These are phyloP conservation scores for Ornithorhynchus anatinus DNA, from an alignment of 2,113 vertebrate genomes.

Conservation along the genomic window DNA sequence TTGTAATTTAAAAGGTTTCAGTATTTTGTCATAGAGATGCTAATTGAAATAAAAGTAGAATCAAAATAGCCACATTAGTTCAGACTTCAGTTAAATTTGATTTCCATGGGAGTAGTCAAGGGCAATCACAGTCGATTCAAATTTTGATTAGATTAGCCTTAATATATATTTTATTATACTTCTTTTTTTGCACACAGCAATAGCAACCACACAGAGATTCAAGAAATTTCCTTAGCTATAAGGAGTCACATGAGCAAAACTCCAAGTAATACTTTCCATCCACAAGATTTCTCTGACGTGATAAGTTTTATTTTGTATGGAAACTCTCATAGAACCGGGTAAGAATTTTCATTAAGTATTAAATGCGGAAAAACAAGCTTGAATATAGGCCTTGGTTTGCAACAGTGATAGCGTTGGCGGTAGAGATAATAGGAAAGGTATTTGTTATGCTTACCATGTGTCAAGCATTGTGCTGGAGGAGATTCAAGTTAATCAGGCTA, in stretches of 20 bases:
- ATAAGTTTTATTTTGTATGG: constrained; percentile 98
- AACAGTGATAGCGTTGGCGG: neutral
- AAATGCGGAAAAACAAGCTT: neutral
- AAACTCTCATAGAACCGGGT: constrained; percentile 93
- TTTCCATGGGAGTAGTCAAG: too few relatives aligned
- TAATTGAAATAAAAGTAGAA: too few relatives aligned
- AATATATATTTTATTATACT: neutral
- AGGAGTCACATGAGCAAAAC: constrained; percentile 93
- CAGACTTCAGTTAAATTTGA: too few relatives aligned
- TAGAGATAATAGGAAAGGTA: neutral
- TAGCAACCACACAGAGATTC: constrained; percentile 88
- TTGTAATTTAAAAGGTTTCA: too few relatives aligned
- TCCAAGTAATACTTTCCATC: constrained; percentile 95
- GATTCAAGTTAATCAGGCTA: too few relatives aligned
- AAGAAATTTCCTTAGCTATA: constrained; percentile 90
- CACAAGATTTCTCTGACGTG: constrained; percentile 97
- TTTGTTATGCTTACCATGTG: too few relatives aligned
- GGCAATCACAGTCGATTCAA: too few relatives aligned
- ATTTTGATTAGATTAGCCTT: too few relatives aligned
- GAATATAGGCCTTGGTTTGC: neutral
- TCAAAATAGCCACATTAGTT: too few relatives aligned
- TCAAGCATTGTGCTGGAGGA: too few relatives aligned
- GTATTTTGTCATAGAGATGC: too few relatives aligned
- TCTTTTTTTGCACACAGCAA: constrained; percentile 75
- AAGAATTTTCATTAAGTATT: constrained; percentile 37